These are phyloP conservation scores for Toxostoma redivivum DNA, from an alignment of 2,113 vertebrate species.

Conservation along the genomic window DNA sequence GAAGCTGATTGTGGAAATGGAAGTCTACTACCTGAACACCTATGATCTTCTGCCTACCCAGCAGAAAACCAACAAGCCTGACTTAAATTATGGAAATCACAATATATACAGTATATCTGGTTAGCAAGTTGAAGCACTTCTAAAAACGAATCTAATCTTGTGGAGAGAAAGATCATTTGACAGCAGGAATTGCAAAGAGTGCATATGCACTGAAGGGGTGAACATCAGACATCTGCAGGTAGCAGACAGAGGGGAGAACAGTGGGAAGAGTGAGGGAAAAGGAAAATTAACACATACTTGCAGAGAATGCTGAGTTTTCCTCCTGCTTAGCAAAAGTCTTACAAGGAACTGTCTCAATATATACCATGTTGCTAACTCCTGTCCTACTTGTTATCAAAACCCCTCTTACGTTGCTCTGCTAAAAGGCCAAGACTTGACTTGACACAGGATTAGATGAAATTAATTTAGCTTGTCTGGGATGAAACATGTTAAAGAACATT, in stretches of 20 bases:
- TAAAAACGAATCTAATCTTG: background rate
- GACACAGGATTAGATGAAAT: background rate
- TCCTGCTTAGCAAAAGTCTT: background rate
- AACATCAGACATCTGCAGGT: background rate
- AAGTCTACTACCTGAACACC: background rate
- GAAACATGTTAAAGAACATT: background rate
- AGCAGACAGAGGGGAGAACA: background rate
- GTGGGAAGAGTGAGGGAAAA: background rate
- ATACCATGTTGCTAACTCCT: accelerated
- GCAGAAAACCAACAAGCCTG: background rate
- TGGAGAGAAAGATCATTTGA: background rate
- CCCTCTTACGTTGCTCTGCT: background rate
- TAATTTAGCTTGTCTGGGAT: background rate
- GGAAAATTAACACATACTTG: background rate
- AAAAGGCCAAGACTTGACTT: background rate
- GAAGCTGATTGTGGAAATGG: background rate
- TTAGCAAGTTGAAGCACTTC: background rate
- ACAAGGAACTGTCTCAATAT: background rate
- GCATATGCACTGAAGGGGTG: background rate
- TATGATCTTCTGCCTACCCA: background rate
- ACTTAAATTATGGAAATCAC: background rate
- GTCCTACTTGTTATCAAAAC: background rate
- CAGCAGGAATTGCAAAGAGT: background rate
- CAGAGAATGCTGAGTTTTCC: background rate
- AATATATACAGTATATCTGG: accelerated